Base-by-base conservation (phyloP, 2,888 invertebrate species). In the Drosophila formosana region DNA sequence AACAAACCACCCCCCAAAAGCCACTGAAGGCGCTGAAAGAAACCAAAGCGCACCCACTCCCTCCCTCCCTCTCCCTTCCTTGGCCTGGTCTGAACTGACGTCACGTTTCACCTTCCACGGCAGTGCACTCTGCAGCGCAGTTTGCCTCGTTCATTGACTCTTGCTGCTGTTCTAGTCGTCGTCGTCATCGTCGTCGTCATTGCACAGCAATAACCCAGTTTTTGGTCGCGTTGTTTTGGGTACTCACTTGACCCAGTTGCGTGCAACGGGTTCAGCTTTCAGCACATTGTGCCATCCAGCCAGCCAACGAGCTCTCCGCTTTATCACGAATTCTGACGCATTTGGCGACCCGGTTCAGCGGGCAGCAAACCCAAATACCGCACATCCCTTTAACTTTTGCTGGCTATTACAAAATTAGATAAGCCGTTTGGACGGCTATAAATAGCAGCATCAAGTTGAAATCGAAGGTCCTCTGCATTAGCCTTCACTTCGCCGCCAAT, bases 101-200 rank as follows among this genome's bases (percentile, higher is more conserved):
- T 91, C 90, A 90, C 76, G 65, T 79, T 82, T 91, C 77, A 91
- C 91, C 90, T 91, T 90, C 90, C 82, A 78, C 72, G 74, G 80
- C 71, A 75, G 75, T 88, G 83, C 88, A 88, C 85, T 85, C 72
- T 61, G 72, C 63, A 37, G 28, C 53, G 53, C 6, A 5, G 30
- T 28, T 51, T 50, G 49, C 72, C 55, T 43, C 81, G 80, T 86
- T 77, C 80, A 79, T 75, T 80, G 86, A 82, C 83, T 78, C 71
- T 52, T 75, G 46, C 32, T 11, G 8, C 6, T 70, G 75, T 63
- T 74, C 61, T 67, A 58, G 39, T 58, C 55, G 63, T 43, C 58
- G 39, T 25, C 63, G 32, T 26, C 39, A 3, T 32, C 46, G 39
- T 30, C 49, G 41, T 51, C 45, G 61, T 58, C 65, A 70, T 58